These are phyloP conservation scores for Bathynomus jamesi DNA, from an alignment of 1,140 invertebrate species.

Conservation along the genomic window DNA sequence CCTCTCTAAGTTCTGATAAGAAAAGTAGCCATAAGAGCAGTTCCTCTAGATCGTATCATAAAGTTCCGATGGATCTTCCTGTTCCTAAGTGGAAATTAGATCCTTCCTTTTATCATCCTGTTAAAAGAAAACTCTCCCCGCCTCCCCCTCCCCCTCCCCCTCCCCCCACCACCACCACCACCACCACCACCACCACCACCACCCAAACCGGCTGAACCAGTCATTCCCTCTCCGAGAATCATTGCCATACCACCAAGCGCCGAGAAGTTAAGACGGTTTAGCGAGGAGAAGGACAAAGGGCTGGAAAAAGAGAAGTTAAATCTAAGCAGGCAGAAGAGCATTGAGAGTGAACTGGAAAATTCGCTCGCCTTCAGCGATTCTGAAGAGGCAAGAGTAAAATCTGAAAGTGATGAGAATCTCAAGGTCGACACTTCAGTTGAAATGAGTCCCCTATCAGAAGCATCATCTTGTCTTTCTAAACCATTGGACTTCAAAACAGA, in stretches of 20 bases:
- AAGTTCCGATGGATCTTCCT: slow-evolving; percentile 32
- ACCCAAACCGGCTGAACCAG: slow-evolving; percentile 10
- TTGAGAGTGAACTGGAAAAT: slow-evolving; percentile 15
- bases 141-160: slow-evolving; percentile 9
- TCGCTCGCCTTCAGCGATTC: slow-evolving; percentile 26
- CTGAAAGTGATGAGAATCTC: slow-evolving; percentile 13
- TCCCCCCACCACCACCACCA: slow-evolving; percentile 9
- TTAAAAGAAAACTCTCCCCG: slow-evolving; percentile 20
- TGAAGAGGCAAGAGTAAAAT: slow-evolving; percentile 25
- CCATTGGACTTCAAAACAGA: slow-evolving; percentile 30
- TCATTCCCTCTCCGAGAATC: slow-evolving; percentile 6
- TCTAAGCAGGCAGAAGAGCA: slow-evolving; percentile 9
- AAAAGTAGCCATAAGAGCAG: slow-evolving; percentile 9
- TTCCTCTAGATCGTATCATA: slow-evolving; percentile 16
- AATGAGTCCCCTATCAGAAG: background rate
- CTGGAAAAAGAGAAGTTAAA: slow-evolving; percentile 14
- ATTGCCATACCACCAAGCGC: slow-evolving; percentile 34
- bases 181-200: slow-evolving; percentile 11
- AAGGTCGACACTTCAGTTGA: slow-evolving; percentile 7
- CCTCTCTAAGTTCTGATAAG: slow-evolving; percentile 6
- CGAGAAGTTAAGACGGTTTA: slow-evolving; percentile 32
- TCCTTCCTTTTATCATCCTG: slow-evolving; percentile 17
- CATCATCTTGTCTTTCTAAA: background rate
- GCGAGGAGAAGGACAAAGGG: slow-evolving; percentile 23
- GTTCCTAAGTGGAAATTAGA: slow-evolving; percentile 32